phyloP scores from a whole-genome alignment of 1,140 invertebrate genomes.

The Arion vulgaris region DNA sequence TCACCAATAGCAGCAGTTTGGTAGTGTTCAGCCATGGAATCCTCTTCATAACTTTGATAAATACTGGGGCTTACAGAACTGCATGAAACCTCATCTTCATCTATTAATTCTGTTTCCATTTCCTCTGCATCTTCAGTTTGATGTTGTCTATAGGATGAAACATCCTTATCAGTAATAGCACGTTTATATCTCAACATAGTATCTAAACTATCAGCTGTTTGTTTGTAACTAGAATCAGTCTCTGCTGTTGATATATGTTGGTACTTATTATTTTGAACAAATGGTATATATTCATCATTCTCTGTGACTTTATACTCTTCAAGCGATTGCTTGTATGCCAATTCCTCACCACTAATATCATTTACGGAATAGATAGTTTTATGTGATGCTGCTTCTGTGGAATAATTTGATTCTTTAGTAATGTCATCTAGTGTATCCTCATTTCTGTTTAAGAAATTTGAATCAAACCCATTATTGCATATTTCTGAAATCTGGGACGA shows the following conservation, averaged over 20 bases:
- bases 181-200: background rate
- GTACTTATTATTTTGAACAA: background rate
- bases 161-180: background rate
- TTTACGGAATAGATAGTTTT: background rate
- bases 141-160: constrained; percentile 28
- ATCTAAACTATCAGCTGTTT: background rate
- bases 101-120: background rate
- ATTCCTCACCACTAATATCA: background rate
- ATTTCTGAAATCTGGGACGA: background rate
- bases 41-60: constrained; percentile 33
- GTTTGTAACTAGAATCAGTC: constrained; percentile 5
- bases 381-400: background rate
- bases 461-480: background rate
- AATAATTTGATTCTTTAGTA: constrained; percentile 1
- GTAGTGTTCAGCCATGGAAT: background rate
- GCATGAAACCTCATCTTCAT: background rate
- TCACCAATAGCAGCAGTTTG: background rate
- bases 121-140: background rate
- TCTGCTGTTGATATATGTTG: background rate
- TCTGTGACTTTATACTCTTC: background rate
- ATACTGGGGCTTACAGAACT: background rate
- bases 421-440: background rate
- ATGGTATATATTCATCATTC: background rate
- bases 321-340: background rate
- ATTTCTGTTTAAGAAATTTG: background rate